phyloP scores from a whole-genome alignment of 2,797 vertebrate genomes.

The Coilia nasus region DNA sequence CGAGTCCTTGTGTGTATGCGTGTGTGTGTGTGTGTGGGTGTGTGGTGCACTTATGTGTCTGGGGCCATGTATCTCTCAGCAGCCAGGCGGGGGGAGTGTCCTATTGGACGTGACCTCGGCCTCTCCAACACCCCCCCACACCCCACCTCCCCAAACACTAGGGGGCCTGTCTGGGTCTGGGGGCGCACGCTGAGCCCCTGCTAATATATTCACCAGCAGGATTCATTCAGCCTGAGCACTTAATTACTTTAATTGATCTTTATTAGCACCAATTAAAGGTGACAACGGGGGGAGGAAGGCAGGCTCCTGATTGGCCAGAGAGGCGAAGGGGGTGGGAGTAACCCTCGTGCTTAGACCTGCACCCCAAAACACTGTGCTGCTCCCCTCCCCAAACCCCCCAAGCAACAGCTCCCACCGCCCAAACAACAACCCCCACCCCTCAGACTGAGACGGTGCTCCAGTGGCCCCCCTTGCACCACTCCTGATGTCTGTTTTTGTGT shows the following conservation, averaged over 20 bases:
- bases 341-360: neutral
- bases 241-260: conserved; percentile 75
- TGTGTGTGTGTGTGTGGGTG: neutral
- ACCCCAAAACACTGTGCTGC: neutral
- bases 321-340: conserved; percentile 46
- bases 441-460: no score
- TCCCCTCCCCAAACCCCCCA: neutral
- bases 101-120: neutral
- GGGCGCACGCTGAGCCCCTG: conserved; percentile 32
- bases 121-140: neutral
- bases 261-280: conserved; percentile 71
- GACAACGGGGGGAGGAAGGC: conserved; percentile 61
- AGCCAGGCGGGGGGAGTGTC: neutral
- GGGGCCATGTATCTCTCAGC: neutral
- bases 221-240: conserved; percentile 60
- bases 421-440: neutral
- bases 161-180: neutral
- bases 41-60: neutral
- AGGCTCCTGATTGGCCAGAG: conserved; percentile 57
- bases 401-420: neutral
- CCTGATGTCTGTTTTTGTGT: conserved; percentile 65
- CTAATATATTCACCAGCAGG: conserved; percentile 60
- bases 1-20: neutral
- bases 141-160: neutral
- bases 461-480: neutral